Evolutionary conservation across 2,113 vertebrate genomes (phyloP).

Genomic region (Halcyon senegalensis): DNA sequence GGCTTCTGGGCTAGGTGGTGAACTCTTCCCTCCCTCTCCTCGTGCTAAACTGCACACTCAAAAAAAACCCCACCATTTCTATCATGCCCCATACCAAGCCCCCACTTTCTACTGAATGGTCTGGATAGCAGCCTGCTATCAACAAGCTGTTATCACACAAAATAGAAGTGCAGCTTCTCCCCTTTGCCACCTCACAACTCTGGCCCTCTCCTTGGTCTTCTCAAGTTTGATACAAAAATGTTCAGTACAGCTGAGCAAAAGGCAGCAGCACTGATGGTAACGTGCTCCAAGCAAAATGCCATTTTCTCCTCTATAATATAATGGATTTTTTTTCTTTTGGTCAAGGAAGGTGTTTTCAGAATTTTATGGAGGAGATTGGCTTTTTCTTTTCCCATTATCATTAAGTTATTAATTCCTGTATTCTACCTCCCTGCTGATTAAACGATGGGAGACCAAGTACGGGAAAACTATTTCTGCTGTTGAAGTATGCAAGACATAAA

Average conservation of each 20-base stretch:
- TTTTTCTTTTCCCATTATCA: neutral
- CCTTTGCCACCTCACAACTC: neutral
- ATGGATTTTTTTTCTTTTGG: neutral
- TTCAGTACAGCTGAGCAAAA: neutral
- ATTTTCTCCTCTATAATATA: neutral
- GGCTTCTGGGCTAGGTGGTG: neutral
- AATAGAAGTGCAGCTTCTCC: neutral
- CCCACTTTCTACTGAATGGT: rapidly evolving
- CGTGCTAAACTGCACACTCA: neutral
- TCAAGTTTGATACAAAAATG: neutral
- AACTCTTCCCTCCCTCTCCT: neutral
- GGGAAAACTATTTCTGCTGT: neutral
- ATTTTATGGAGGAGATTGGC: neutral
- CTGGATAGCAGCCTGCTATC: neutral
- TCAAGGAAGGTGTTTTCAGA: neutral
- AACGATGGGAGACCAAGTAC: neutral
- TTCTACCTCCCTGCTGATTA: neutral
- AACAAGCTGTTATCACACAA: neutral
- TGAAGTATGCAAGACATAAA: neutral
- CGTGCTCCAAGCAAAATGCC: neutral
- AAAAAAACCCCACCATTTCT: neutral
- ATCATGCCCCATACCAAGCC: neutral
- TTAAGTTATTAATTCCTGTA: neutral
- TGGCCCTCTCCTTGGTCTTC: neutral
- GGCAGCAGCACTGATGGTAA: neutral